Evolutionary conservation across 2,797 vertebrate genomes (phyloP).

Genomic region (Diplodus puntazzo): DNA sequence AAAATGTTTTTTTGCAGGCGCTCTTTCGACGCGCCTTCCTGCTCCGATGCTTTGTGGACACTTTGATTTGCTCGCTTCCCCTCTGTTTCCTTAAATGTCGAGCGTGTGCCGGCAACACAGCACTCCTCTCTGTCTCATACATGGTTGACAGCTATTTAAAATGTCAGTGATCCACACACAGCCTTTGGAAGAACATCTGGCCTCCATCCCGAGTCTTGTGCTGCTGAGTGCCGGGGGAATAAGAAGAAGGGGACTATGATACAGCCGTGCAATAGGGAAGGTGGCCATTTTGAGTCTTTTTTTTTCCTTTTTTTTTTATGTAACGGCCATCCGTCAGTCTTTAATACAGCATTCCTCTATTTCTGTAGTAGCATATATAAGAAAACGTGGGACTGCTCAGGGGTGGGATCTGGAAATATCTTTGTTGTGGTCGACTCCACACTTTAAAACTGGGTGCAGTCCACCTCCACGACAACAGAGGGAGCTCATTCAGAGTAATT

Average conservation of each 20-base stretch:
- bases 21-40: constrained; percentile 38
- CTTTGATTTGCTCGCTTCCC: constrained; percentile 27
- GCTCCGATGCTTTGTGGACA: constrained; percentile 28
- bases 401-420: constrained; percentile 79
- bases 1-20: constrained; percentile 43
- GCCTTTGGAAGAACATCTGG: constrained; percentile 82
- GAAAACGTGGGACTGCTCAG: constrained; percentile 77
- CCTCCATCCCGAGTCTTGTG: constrained; percentile 80
- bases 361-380: constrained; percentile 81
- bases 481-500: constrained; percentile 81
- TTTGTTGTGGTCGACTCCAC: constrained; percentile 69
- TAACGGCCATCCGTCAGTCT: constrained; percentile 80
- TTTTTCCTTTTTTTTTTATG: constrained; percentile 56
- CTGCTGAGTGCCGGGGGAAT: constrained; percentile 76
- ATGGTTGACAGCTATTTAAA: constrained; percentile 70
- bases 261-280: constrained; percentile 82
- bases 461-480: constrained; percentile 77
- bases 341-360: constrained; percentile 84
- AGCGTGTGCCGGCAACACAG: constrained; percentile 56
- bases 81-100: constrained; percentile 55
- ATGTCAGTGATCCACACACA: constrained; percentile 71
- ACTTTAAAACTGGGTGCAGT: constrained; percentile 79
- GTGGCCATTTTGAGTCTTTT: constrained; percentile 71
- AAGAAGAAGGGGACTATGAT: constrained; percentile 74
- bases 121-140: constrained; percentile 59